Evolutionary conservation across 2,888 invertebrate species (phyloP).

Genomic region (Lasioglossum morio): DNA sequence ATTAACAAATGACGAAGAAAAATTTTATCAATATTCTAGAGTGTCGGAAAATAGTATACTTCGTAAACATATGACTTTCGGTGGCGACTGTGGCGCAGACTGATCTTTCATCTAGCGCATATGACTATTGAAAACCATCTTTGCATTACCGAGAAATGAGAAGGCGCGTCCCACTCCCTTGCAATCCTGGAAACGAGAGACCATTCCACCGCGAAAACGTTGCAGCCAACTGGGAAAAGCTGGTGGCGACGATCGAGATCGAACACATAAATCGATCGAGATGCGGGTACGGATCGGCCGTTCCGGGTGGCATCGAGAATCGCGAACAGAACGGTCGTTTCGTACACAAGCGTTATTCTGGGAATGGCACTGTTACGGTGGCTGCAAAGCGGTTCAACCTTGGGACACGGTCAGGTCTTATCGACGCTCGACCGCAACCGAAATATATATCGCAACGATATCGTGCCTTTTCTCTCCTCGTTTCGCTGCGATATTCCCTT

Average conservation of each 20-base stretch:
- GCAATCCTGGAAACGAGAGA: too few species aligned
- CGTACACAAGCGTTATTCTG: constrained; percentile 2
- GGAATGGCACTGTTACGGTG: constrained; percentile 14
- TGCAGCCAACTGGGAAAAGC: not conserved
- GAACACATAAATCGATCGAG: not conserved
- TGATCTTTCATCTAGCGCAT: too few species aligned
- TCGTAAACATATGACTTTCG: too few species aligned
- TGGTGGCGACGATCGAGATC: not conserved
- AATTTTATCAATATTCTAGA: too few species aligned
- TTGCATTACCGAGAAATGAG: too few species aligned
- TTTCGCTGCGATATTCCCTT: not conserved
- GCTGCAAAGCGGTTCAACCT: constrained; percentile 25
- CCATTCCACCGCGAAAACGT: not conserved
- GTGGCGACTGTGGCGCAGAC: too few species aligned
- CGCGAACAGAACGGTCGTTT: not conserved
- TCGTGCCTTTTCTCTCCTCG: constrained; percentile 17
- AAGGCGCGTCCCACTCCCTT: too few species aligned
- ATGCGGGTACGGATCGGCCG: too few species aligned
- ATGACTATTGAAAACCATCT: too few species aligned
- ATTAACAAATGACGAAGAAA: too few species aligned
- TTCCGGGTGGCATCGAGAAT: not conserved
- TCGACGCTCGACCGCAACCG: constrained; percentile 49
- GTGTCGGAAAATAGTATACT: too few species aligned
- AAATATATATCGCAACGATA: constrained; percentile 41
- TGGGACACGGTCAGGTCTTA: constrained; percentile 38